Conservation (phyloP, 2,888 invertebrate species). For the Chaitophorus viminalis region DNA sequence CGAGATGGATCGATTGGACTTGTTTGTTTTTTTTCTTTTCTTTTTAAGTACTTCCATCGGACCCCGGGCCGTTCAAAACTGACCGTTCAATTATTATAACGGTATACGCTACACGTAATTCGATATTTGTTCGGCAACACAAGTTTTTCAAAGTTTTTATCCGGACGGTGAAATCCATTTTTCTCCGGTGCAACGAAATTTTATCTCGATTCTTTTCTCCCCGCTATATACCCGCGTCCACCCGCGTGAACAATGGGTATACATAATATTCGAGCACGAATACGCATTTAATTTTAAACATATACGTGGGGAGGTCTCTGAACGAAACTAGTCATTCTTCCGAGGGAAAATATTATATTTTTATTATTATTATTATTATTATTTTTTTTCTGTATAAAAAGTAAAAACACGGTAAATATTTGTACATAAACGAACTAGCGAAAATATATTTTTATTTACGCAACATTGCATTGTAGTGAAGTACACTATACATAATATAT, state of each 20-base stretch:
- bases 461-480: constrained; percentile 12
- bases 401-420: constrained; percentile 31
- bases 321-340: constrained; percentile 35
- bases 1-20: too few relatives aligned
- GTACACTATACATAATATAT: background rate
- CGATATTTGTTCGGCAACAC: constrained; percentile 37
- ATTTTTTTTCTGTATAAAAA: background rate
- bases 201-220: background rate
- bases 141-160: background rate
- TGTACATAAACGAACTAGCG: background rate
- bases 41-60: background rate
- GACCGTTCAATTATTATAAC: background rate
- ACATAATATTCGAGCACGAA: constrained; percentile 4
- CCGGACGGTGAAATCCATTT: background rate
- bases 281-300: constrained; percentile 33
- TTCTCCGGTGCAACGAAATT: background rate
- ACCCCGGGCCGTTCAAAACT: background rate
- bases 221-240: background rate
- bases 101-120: background rate
- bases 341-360: constrained; percentile 23
- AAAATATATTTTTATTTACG: constrained; percentile 34
- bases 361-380: too few relatives aligned
- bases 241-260: constrained; percentile 10
- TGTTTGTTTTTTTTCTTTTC: background rate
- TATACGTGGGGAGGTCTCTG: background rate